Percentiles rank a stretch among this genome's conserved stretches.
Conservation (phyloP, 2,888 invertebrate species). For the Cremastobaeus sp. region DNA sequence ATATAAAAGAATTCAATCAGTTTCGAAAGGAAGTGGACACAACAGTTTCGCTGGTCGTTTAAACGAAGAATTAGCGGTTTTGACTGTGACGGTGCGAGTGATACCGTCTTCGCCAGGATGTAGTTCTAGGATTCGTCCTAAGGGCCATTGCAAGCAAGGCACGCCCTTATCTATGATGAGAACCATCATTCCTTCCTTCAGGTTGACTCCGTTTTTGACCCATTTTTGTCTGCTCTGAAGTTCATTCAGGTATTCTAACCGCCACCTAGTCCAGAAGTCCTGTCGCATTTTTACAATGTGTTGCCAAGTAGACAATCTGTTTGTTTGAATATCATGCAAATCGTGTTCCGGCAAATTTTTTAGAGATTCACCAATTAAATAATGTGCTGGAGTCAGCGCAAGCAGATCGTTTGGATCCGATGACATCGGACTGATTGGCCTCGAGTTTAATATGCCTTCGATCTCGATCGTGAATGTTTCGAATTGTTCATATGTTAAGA, state of each 20-base stretch:
- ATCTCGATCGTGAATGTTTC: too few species aligned
- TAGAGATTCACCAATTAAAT: too few species aligned
- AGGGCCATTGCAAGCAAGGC: too few species aligned
- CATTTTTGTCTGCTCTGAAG: conserved; percentile 30
- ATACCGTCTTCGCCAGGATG: conserved; percentile 30
- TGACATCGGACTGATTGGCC: too few species aligned
- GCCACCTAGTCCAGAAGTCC: background rate
- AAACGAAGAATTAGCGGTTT: conserved; percentile 5
- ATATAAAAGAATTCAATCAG: too few species aligned
- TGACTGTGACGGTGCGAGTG: conserved; percentile 8
- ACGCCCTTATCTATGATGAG: conserved; percentile 32
- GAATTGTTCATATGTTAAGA: too few species aligned
- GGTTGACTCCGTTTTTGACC: conserved; percentile 4
- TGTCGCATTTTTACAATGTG: background rate
- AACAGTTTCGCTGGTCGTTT: conserved; percentile 11
- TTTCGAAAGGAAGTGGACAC: conserved; percentile 17
- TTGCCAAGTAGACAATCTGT: background rate
- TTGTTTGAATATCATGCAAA: background rate
- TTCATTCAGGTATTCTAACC: conserved; percentile 1
- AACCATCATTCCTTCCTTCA: conserved; percentile 31
- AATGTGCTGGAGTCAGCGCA: background rate
- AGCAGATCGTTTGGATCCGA: too few species aligned
- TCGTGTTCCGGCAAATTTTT: background rate
- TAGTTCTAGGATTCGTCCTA: conserved; percentile 20
- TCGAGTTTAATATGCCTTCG: too few species aligned